Evolutionary conservation across 2,113 vertebrate genomes (phyloP), one percentile per base, ranked within the genome.

Genomic region (Trinectes maculatus): DNA sequence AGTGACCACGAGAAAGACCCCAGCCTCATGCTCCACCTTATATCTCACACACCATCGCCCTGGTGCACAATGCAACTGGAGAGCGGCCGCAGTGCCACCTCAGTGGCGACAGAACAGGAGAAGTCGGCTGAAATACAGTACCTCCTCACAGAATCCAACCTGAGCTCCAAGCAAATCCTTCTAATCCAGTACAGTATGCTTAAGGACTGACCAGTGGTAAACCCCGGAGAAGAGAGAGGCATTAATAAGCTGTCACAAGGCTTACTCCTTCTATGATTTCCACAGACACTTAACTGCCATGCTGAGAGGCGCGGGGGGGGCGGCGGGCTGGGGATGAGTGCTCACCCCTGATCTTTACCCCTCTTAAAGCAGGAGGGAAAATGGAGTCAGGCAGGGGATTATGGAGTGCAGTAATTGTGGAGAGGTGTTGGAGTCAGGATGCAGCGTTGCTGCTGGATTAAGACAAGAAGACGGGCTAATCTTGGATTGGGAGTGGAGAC

Each of bases 371-470:
- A 82, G 72, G 69, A 80, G 86, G 87, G 88, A 90, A 91, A 91
- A 91, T 89, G 89, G 90, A 90, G 89, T 89, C 83, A 87, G 82
- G 87, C 88, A 76, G 87, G 73, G 91, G 91, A 93, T 93, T 93
- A 93, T 81, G 86, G 90, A 87, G 82, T 85, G 88, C 86, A 79
- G 87, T 93, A 93, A 93, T 93, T 93, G 91, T 92, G 83, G 89
- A 88, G 90, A 91, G 89, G 91, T 92, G 90, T 89, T 89, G 82
- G 90, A 93, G 91, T 91, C 89, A 85, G 88, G 91, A 92, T 92
- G 91, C 88, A 61, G 89, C 89, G 84, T 93, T 93, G 91, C 89
- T 87, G 90, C 85, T 92, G 93, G 93, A 93, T 93, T 93, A 93
- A 92, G 91, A 92, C 89, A 92, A 92, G 90, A 87, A 87, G 89